These are phyloP conservation scores for Thecocarcelia acutangulata DNA, from an alignment of 2,888 invertebrate genomes.

Conservation along the genomic window DNA sequence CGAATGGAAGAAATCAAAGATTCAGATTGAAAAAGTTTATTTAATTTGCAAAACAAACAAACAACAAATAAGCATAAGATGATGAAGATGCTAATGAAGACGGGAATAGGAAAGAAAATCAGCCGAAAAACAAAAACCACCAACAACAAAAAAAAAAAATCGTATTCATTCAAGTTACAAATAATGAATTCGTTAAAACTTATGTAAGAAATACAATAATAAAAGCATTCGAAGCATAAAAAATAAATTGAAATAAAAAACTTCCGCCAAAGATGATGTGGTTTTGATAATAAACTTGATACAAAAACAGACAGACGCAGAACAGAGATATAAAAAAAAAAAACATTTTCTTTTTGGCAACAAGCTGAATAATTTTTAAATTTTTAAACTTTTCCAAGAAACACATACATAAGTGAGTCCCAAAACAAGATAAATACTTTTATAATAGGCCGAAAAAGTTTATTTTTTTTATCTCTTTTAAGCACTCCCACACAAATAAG, in stretches of 20 bases:
- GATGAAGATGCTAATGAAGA: conserved; percentile 33
- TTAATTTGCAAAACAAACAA: conserved; percentile 71
- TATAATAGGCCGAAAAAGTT: conserved; percentile 37
- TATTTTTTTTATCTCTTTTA: conserved; percentile 37
- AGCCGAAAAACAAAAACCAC: conserved; percentile 14
- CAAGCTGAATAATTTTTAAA: conserved; percentile 43
- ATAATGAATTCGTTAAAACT: conserved; percentile 70
- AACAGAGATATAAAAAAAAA: neutral
- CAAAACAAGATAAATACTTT: conserved; percentile 37
- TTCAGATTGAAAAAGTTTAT: conserved; percentile 73
- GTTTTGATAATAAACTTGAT: conserved; percentile 58
- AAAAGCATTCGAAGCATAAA: conserved; percentile 22
- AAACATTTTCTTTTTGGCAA: conserved; percentile 37
- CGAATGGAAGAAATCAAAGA: conserved; percentile 70
- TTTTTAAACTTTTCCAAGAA: conserved; percentile 49
- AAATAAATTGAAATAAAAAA: conserved; percentile 43
- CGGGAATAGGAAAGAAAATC: conserved; percentile 27
- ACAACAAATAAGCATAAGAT: conserved; percentile 66
- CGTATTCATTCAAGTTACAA: conserved; percentile 52
- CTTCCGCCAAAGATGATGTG: conserved; percentile 63
- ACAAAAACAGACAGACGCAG: conserved; percentile 26
- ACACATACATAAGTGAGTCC: neutral
- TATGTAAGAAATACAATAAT: conserved; percentile 52
- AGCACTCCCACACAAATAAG: neutral
- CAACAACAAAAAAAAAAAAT: too few species aligned